Evolutionary conservation across 2,888 invertebrate species (phyloP).

Genomic region (Dasysyrphus tricinctus): DNA sequence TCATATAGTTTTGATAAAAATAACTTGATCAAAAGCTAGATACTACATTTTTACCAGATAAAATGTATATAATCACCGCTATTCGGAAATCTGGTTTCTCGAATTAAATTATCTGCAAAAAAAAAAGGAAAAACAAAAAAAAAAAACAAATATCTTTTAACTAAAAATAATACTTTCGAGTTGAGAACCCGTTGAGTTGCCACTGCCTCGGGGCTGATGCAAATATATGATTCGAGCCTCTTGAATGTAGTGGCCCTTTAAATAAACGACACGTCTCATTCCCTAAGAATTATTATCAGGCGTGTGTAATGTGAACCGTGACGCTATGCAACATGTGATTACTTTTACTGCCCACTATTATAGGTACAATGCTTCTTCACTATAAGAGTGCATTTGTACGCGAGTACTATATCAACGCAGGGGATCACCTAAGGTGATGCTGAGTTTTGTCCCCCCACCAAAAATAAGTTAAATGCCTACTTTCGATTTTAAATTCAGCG

Average conservation of each 20-base stretch:
- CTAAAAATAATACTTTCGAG: neutral
- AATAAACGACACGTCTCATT: conserved; percentile 32
- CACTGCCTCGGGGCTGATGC: neutral
- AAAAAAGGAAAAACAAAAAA: neutral
- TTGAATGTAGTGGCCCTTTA: conserved; percentile 14
- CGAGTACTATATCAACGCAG: neutral
- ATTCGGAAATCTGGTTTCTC: conserved; percentile 22
- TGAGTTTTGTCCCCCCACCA: neutral
- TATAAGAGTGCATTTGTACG: neutral
- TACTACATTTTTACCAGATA: neutral
- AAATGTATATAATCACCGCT: conserved; percentile 10
- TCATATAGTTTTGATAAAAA: neutral
- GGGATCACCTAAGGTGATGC: conserved; percentile 5
- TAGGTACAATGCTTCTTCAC: neutral
- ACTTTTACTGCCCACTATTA: conserved; percentile 25
- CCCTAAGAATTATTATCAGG: conserved; percentile 34
- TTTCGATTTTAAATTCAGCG: conserved; percentile 55
- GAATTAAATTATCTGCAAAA: too few relatives aligned
- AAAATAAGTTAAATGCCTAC: conserved; percentile 42
- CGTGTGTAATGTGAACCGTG: conserved; percentile 23
- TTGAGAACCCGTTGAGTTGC: conserved; percentile 23
- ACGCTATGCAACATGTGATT: conserved; percentile 24
- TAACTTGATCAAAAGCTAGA: neutral
- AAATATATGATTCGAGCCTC: conserved; percentile 6
- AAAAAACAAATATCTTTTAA: neutral